Evolutionary conservation across 2,888 invertebrate species (phyloP), one percentile per base, ranked within the genome.

Genomic region (Cetonia aurata): DNA sequence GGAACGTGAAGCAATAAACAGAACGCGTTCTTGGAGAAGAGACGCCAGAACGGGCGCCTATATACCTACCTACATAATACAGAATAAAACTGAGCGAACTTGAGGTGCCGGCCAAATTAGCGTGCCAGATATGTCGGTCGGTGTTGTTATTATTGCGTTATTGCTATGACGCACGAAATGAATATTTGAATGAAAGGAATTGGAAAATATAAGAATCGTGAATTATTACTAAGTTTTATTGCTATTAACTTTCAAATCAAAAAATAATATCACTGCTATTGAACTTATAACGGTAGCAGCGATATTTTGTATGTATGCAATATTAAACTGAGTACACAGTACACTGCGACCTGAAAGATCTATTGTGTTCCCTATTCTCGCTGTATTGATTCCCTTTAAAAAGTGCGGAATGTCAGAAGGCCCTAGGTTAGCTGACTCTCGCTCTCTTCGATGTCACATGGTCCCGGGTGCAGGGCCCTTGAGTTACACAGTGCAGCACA

Each of bases 71-170:
- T 62, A 62, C 48, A 62, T 33, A 48, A 62, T 62, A 62, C 46
- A 48, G 62, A 62, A 62, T 62, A 48, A 62, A 33, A 62, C 62
- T 50, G 62, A 62, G 15, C 33, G 31, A 37, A 33, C 31, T 62
- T 62, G 46, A 62, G 31, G 62, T 62, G 48, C 17, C 17, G 33
- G 62, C 62, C 62, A 62, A 62, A 62, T 62, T 62, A 31, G 62
- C 33, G 62, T 62, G 48, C 62, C 62, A 62, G 62, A 62, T 62
- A 62, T 50, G 62, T 62, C 62, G 46, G 62, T 48, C 48, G 48
- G 46, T 62, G 62, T 62, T 46, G 62, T 62, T 62, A 12, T 62
- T 62, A 33, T 62, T 62, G 48, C 62, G 48, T 62, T 62, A 62
- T 62, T 62, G 48, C 15, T 15, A 33, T 62, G 48, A 33, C 62